Conservation (phyloP, 2,797 vertebrate genomes). For the Aeoliscus strigatus region DNA sequence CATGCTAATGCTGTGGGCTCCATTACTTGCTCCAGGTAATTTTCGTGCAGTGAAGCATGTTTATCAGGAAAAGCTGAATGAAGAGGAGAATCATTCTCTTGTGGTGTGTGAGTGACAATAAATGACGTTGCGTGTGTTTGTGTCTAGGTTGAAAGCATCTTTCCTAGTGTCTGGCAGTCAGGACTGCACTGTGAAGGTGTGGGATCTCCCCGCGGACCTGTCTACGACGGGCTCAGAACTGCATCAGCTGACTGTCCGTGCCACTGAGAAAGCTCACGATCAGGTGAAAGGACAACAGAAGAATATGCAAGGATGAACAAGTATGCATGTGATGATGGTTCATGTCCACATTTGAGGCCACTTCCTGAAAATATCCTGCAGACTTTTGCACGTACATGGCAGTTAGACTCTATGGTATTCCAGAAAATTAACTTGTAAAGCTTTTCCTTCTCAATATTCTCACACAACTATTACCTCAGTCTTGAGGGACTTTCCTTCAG, state of each 20-base stretch:
- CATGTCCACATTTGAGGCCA: no score
- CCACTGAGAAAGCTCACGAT: constrained; percentile 85
- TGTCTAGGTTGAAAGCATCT: constrained; percentile 77
- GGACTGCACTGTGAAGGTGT: constrained; percentile 92
- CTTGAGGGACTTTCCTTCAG: no score
- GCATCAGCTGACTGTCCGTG: constrained; percentile 64
- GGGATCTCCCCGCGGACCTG: constrained; percentile 80
- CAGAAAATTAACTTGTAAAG: no score
- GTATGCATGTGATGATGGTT: neutral
- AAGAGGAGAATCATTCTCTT: no score
- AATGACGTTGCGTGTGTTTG: neutral
- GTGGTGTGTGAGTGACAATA: neutral
- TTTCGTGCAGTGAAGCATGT: no score
- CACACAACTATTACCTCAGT: no score
- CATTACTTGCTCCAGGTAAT: constrained; percentile 88
- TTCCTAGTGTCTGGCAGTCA: constrained; percentile 92
- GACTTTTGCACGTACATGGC: no score
- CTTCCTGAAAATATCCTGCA: no score
- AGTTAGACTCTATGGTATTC: no score
- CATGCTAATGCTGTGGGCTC: constrained; percentile 86
- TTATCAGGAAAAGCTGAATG: no score
- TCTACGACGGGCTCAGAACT: constrained; percentile 29
- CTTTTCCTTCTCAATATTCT: no score
- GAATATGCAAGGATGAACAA: no score
- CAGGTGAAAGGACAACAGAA: constrained; percentile 65